phyloP scores from a whole-genome alignment of 2,888 invertebrate species.

The Drosophila acutilabella region DNA sequence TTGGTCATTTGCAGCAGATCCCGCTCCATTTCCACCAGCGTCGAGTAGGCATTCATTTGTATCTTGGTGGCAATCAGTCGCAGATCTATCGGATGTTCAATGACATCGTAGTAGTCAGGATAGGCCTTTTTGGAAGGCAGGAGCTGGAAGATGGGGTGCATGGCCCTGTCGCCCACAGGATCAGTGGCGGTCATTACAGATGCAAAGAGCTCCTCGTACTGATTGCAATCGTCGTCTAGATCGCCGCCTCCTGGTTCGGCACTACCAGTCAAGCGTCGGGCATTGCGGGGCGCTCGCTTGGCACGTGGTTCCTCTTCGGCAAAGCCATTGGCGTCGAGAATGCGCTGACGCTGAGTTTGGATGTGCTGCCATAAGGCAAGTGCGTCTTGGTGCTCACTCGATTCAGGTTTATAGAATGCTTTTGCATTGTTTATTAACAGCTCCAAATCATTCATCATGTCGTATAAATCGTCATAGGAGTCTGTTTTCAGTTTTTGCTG shows the following conservation, averaged over 20 bases:
- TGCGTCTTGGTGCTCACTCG: slow-evolving; percentile 95
- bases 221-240: slow-evolving; percentile 90
- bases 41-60: slow-evolving; percentile 92
- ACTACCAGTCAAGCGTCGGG: slow-evolving; percentile 84
- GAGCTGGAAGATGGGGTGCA: slow-evolving; percentile 95
- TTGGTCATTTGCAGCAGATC: slow-evolving; percentile 96
- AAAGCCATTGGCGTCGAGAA: slow-evolving; percentile 82
- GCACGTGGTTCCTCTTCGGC: slow-evolving; percentile 81
- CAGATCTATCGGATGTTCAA: slow-evolving; percentile 97
- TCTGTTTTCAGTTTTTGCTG: slow-evolving; percentile 99
- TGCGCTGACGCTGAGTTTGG: slow-evolving; percentile 84
- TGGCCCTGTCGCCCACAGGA: slow-evolving; percentile 90
- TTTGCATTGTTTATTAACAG: slow-evolving; percentile 97
- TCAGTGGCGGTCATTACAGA: slow-evolving; percentile 94
- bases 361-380: slow-evolving; percentile 94
- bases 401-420: slow-evolving; percentile 95
- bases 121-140: slow-evolving; percentile 96
- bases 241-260: slow-evolving; percentile 90
- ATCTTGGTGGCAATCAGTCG: slow-evolving; percentile 96
- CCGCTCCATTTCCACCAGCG: slow-evolving; percentile 93
- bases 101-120: slow-evolving; percentile 97
- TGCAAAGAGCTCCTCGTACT: slow-evolving; percentile 95
- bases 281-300: slow-evolving; percentile 81
- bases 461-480: slow-evolving; percentile 97
- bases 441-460: slow-evolving; percentile 95